Base-by-base conservation (phyloP, 2,797 vertebrate genomes). In the Falco berigora region DNA sequence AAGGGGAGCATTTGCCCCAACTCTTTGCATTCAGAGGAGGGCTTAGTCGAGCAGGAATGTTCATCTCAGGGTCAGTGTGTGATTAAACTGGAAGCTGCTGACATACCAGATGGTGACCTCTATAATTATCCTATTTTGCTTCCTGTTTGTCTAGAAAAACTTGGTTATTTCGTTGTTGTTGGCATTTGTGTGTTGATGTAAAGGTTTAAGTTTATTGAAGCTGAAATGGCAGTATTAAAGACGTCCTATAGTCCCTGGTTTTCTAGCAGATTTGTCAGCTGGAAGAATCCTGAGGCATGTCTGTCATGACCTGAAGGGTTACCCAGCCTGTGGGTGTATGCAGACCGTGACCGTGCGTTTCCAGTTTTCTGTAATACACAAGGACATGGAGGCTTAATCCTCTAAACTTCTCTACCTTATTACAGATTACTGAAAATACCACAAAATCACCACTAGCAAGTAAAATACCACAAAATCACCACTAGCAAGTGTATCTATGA, bases 1-100 rank as follows among this genome's bases (percentile, higher is more conserved):
- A 0, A 25, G 75, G 75, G 23, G 89, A 87, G 19, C 64, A 47
- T 38, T 59, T 56, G 53, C 58, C 78, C 53, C 91, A 87, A 75
- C 52, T 72, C 77, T 89, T 61, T 68, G 42, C 58, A 93, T 88
- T 79, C 75, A 66, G 56, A 82, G 88, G 44, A 95, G 32, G 61
- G 93, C 83, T 96, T 96, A 96, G 94, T 71, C 6, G 9, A 93
- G 50, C 18, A 1, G 86, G 59, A 90, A 56, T 93, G 90, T 92
- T 93, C 20, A 15, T 95, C 83, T 83, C 9, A 4, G 80, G 95
- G 94, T 96, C 95, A 96, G 82, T 78, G 81, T 96, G 93, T 95
- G 96, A 96, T 96, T 97, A 97, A 97, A 96, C 77, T 95, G 86
- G 77, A 94, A 90, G 92, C 96, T 94, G 80, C 94, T 90, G 93